Conservation (phyloP, 92 coral and sea anemone genomes). For the Heliopora coerulea region DNA sequence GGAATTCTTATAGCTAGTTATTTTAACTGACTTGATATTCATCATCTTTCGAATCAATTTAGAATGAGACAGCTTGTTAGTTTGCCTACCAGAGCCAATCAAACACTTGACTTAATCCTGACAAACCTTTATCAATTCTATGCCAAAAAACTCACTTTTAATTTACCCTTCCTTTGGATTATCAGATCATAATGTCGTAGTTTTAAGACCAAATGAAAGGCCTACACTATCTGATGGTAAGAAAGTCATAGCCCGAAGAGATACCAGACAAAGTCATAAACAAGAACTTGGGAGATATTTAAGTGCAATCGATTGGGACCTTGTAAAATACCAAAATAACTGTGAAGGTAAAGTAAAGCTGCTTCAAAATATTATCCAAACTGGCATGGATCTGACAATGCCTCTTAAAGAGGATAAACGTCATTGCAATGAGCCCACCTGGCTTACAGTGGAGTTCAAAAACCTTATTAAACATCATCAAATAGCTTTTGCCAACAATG, state of each 20-base stretch:
- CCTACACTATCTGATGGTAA: neutral
- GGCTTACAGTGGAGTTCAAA: too few species aligned
- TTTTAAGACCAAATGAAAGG: neutral
- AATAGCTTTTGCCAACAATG: too few species aligned
- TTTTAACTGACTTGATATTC: constrained; percentile 18
- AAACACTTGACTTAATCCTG: constrained; percentile 47
- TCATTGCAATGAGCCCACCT: too few species aligned
- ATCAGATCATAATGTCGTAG: neutral
- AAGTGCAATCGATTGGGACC: neutral
- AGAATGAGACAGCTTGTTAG: constrained; percentile 24
- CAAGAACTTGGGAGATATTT: constrained; percentile 4
- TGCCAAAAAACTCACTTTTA: constrained; percentile 39
- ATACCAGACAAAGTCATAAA: neutral
- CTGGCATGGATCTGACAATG: too few species aligned
- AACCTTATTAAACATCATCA: too few species aligned
- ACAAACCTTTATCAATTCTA: constrained; percentile 51
- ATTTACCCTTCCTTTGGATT: neutral
- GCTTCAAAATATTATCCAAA: too few species aligned
- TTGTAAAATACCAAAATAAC: neutral
- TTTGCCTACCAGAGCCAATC: constrained; percentile 57
- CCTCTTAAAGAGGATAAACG: too few species aligned
- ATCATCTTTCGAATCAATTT: constrained; percentile 7
- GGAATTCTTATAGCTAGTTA: constrained; percentile 22
- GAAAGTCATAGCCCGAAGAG: neutral
- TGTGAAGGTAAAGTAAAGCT: too few species aligned